Percentiles rank a stretch among this genome's conserved stretches.
Conservation (phyloP, 2,888 invertebrate species). For the Drosophila longiperda region DNA sequence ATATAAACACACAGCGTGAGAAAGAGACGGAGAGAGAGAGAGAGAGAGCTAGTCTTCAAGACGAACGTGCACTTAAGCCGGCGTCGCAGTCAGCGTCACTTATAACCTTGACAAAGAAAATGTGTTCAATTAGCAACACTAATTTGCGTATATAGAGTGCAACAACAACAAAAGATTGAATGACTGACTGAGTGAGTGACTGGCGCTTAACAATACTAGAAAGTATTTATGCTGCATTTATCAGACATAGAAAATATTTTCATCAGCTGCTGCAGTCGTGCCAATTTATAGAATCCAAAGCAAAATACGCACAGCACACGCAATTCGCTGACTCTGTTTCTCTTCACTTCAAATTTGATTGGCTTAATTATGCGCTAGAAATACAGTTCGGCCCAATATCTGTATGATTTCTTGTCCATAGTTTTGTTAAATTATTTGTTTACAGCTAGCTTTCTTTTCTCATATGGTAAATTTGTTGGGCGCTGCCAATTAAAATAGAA, state of each 20-base stretch:
- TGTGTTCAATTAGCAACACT: constrained; percentile 58
- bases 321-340: constrained; percentile 48
- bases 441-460: constrained; percentile 72
- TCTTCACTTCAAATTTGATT: constrained; percentile 62
- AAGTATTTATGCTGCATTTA: constrained; percentile 20
- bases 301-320: constrained; percentile 21
- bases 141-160: constrained; percentile 55
- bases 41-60: constrained; percentile 1
- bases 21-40: constrained; percentile 6
- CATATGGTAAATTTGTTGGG: constrained; percentile 67
- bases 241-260: constrained; percentile 31
- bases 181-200: background rate
- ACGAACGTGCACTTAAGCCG: constrained; percentile 36
- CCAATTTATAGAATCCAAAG: constrained; percentile 33
- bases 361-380: constrained; percentile 70
- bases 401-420: constrained; percentile 22
- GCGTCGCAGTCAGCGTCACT: constrained; percentile 27
- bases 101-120: constrained; percentile 75
- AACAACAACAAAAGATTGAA: constrained; percentile 10
- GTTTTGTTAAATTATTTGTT: constrained; percentile 24
- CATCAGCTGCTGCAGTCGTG: constrained; percentile 18
- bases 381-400: constrained; percentile 44
- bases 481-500: constrained; percentile 75
- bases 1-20: constrained; percentile 36
- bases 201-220: constrained; percentile 18